Evolutionary conservation across 2,113 vertebrate species (phyloP), one percentile per base, ranked within the genome.

Genomic region (Campylomormyrus numenius): DNA sequence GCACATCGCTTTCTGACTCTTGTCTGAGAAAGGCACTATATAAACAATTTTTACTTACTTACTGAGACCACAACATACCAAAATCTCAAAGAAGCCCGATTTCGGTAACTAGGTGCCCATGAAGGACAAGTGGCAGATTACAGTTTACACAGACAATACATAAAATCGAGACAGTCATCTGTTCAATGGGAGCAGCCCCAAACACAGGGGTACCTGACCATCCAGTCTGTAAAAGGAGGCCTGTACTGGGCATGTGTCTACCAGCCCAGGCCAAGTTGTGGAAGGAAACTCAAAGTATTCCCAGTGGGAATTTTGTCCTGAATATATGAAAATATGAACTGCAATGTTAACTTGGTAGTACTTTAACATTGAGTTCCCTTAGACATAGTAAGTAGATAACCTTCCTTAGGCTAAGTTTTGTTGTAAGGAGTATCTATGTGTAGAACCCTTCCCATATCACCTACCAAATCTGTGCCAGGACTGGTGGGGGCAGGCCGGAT

Each of bases 381-480:
- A 31, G n/a, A 27, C 9, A 27, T 66, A 66, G 62, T 66, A 13
- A 66, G 27, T 27, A 66, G n/a, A 66, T 27, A 66, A n/a, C n/a
- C 24, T 66, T 31, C 62, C 56, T 66, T 27, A 66, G n/a, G 5
- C 1, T 31, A 66, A 10, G n/a, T 70, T 27, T 70, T 70, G 27
- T 31, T 70, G 27, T 13, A 70, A 70, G n/a, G 62, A 27, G 62
- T 27, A 50, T 87, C 46, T 15, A 7, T 53, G 49, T 31, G 27
- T 13, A 42, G 50, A 21, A 39, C 86, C 52, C 19, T 58, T 31
- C 39, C 35, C 15, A 42, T 27, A 42, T 90, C 90, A 96, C 97
- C 97, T 96, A 99, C 98, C 98, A 99, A 96, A 99, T 99, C 93
- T 99, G 98, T 94, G 98, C 98, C 93, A 99, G 95, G 93, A 99